Percentiles rank a stretch among this genome's conserved stretches.
These are phyloP conservation scores for Bufo bufo DNA, from an alignment of 2,113 vertebrate genomes.

Conservation along the genomic window DNA sequence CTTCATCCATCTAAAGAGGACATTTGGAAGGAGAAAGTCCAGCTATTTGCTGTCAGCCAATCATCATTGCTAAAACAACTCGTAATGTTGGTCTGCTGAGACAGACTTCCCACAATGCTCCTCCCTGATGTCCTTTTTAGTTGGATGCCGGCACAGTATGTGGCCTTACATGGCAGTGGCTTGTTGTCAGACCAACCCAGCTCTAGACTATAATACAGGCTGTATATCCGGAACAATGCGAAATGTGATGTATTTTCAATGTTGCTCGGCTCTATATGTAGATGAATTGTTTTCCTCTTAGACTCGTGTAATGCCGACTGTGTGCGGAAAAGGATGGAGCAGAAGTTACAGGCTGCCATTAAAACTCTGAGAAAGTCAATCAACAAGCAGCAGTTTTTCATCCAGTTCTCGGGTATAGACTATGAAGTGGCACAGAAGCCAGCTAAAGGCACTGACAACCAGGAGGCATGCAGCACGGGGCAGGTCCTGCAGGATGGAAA, in stretches of 20 bases:
- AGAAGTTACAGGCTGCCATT: constrained; percentile 89
- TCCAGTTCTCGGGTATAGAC: constrained; percentile 90
- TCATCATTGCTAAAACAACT: background rate
- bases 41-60: background rate
- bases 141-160: background rate
- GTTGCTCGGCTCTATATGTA: background rate
- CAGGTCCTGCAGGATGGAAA: constrained; percentile 84
- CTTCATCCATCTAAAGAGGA: background rate
- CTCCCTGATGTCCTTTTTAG: background rate
- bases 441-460: constrained; percentile 74
- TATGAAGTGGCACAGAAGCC: constrained; percentile 91
- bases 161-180: background rate
- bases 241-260: background rate
- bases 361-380: constrained; percentile 91
- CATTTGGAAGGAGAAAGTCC: background rate
- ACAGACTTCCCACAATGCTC: background rate
- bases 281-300: constrained; percentile 62
- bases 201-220: too few relatives aligned
- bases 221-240: too few relatives aligned
- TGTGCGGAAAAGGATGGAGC: constrained; percentile 83
- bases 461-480: constrained; percentile 82
- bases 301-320: constrained; percentile 88
- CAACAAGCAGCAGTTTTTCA: constrained; percentile 92
- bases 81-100: background rate
- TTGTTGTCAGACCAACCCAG: background rate